Percentiles rank a stretch among this genome's conserved stretches.
Conservation (phyloP, 2,797 vertebrate genomes). For the Enteromius treurensis region DNA sequence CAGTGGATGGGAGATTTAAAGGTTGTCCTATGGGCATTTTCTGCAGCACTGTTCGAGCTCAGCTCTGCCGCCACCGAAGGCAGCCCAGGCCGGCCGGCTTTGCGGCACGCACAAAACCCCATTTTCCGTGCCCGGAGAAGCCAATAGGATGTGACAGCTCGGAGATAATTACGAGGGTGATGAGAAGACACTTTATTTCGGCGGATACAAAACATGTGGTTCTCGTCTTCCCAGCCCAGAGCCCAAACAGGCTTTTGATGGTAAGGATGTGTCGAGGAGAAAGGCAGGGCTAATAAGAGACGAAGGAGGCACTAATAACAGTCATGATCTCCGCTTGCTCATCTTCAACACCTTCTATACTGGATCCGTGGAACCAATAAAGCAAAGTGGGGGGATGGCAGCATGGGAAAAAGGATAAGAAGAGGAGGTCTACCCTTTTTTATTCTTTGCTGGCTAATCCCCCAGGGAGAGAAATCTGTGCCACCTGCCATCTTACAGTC, state of each 20-base stretch:
- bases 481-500: slow-evolving; percentile 53
- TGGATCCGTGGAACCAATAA: slow-evolving; percentile 21
- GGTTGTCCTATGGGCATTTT: slow-evolving; percentile 58
- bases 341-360: slow-evolving; percentile 40
- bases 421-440: slow-evolving; percentile 24
- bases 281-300: slow-evolving; percentile 55
- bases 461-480: slow-evolving; percentile 47
- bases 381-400: slow-evolving; percentile 4
- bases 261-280: slow-evolving; percentile 48
- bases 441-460: slow-evolving; percentile 40
- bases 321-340: slow-evolving; percentile 56
- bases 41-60: slow-evolving; percentile 17
- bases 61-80: not conserved
- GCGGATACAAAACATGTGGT: slow-evolving; percentile 59
- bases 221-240: slow-evolving; percentile 39
- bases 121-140: slow-evolving; percentile 31
- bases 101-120: slow-evolving; percentile 16
- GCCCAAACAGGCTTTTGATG: slow-evolving; percentile 58
- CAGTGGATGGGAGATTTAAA: slow-evolving; percentile 54
- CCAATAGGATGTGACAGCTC: slow-evolving; percentile 54
- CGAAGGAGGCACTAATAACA: slow-evolving; percentile 50
- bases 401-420: slow-evolving; percentile 4
- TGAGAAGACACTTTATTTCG: slow-evolving; percentile 59
- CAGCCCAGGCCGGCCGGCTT: slow-evolving; percentile 22
- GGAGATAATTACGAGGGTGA: slow-evolving; percentile 59